These are phyloP conservation scores for Omphaloscelis lunosa DNA, from an alignment of 2,888 invertebrate species.

Conservation along the genomic window DNA sequence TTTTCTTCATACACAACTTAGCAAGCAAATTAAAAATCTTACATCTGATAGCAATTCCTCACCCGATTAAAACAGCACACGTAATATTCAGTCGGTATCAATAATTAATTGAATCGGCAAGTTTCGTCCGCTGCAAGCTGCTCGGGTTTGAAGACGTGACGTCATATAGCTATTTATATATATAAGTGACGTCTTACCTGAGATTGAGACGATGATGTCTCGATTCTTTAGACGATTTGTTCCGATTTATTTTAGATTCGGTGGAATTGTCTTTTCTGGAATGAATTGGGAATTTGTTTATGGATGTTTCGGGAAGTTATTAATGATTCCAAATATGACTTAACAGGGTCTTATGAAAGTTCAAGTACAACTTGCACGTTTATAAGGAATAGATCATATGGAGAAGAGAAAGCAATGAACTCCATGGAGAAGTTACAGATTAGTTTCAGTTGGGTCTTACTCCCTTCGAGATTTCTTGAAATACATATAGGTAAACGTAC, in stretches of 20 bases:
- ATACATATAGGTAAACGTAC: not conserved
- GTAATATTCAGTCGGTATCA: slow-evolving; percentile 77
- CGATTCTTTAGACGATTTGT: slow-evolving; percentile 50
- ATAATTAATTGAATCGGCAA: slow-evolving; percentile 85
- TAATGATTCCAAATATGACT: too few relatives aligned
- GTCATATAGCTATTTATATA: slow-evolving; percentile 81
- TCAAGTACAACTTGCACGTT: not conserved
- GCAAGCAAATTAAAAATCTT: not conserved
- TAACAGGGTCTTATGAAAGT: too few relatives aligned
- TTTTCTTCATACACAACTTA: not conserved
- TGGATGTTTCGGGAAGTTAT: not conserved
- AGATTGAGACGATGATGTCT: slow-evolving; percentile 53
- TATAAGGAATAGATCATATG: not conserved
- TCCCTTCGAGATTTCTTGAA: not conserved
- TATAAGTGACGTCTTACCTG: slow-evolving; percentile 71
- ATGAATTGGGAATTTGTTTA: not conserved
- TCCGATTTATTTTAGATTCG: slow-evolving; percentile 40
- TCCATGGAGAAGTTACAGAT: not conserved
- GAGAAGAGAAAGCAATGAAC: not conserved
- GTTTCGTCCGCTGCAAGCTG: slow-evolving; percentile 82
- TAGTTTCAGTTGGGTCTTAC: not conserved
- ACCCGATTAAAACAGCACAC: slow-evolving; percentile 65
- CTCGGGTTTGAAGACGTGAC: slow-evolving; percentile 83
- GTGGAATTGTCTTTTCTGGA: not conserved
- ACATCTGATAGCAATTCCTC: slow-evolving; percentile 54